phyloP scores from a whole-genome alignment of 2,888 invertebrate species.

The Diaphora mendica region DNA sequence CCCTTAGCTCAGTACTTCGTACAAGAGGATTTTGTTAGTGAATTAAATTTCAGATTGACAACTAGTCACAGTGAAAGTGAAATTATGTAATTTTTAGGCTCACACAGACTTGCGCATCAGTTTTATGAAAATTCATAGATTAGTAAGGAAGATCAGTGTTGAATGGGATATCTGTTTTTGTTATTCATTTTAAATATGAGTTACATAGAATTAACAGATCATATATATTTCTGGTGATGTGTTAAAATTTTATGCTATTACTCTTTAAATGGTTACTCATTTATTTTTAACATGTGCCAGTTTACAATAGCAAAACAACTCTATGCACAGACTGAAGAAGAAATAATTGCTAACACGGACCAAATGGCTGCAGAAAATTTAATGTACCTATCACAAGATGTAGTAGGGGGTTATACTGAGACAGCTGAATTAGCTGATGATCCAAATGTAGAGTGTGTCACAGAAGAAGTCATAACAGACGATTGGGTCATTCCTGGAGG shows the following conservation, averaged over 20 bases:
- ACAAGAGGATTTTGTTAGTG: not conserved
- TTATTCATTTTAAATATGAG: not conserved
- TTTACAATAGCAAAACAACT: slow-evolving; percentile 39
- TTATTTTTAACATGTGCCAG: slow-evolving; percentile 24
- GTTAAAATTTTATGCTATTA: not conserved
- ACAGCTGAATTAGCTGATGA: slow-evolving; percentile 74
- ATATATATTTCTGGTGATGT: not conserved
- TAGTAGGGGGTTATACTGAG: slow-evolving; percentile 75
- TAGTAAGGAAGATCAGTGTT: not conserved
- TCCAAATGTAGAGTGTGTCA: slow-evolving; percentile 87
- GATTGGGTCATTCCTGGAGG: slow-evolving; percentile 92
- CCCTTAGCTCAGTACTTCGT: not conserved
- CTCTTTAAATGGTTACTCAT: not conserved
- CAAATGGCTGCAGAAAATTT: slow-evolving; percentile 89
- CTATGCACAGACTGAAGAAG: slow-evolving; percentile 66
- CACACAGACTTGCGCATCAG: not conserved
- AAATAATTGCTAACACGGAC: slow-evolving; percentile 80
- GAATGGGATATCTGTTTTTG: not conserved
- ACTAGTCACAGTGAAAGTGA: not conserved
- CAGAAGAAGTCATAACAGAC: slow-evolving; percentile 93
- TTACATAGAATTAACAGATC: not conserved
- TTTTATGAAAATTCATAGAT: not conserved
- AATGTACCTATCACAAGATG: slow-evolving; percentile 88
- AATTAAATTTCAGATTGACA: not conserved
- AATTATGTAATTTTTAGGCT: not conserved